Percentiles rank a stretch among this genome's conserved stretches.
These are phyloP conservation scores for Poeciliopsis turneri DNA, from an alignment of 2,797 vertebrate genomes.

Conservation along the genomic window DNA sequence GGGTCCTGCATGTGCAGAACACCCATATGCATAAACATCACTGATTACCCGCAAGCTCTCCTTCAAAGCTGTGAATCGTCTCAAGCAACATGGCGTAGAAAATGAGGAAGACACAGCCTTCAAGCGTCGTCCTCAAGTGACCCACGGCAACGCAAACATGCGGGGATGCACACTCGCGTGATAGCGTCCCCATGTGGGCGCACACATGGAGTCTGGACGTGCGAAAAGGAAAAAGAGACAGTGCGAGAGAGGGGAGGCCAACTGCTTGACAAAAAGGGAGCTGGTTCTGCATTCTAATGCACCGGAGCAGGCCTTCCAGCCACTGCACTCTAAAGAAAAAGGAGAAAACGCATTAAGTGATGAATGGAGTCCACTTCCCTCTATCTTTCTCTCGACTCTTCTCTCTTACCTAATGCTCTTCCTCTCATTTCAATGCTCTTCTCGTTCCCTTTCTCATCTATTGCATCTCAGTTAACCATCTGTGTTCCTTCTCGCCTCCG, in stretches of 20 bases:
- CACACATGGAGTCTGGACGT: slow-evolving; percentile 20
- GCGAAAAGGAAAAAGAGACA: slow-evolving; percentile 19
- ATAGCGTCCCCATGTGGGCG: slow-evolving; percentile 4
- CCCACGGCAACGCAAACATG: slow-evolving; percentile 13
- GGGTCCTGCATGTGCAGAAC: slow-evolving; percentile 26
- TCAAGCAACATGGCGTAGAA: slow-evolving; percentile 27
- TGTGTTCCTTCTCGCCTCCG: not conserved
- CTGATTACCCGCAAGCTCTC: slow-evolving; percentile 57
- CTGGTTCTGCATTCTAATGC: slow-evolving; percentile 56
- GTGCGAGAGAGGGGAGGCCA: slow-evolving; percentile 34
- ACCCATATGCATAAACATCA: slow-evolving; percentile 35
- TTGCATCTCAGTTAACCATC: slow-evolving; percentile 25
- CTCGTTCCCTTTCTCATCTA: not conserved
- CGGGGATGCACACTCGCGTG: slow-evolving; percentile 6
- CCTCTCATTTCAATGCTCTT: slow-evolving; percentile 30
- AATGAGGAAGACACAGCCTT: slow-evolving; percentile 15
- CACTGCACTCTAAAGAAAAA: slow-evolving; percentile 15
- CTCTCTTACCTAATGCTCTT: slow-evolving; percentile 7
- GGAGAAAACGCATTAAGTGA: slow-evolving; percentile 21
- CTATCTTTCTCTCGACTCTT: not conserved
- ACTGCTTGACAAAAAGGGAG: slow-evolving; percentile 35
- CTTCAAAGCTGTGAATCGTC: slow-evolving; percentile 57
- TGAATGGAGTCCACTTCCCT: slow-evolving; percentile 21
- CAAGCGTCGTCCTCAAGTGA: slow-evolving; percentile 25
- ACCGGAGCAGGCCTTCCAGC: slow-evolving; percentile 42